These are phyloP conservation scores for Synergus umbraculus DNA, from an alignment of 2,888 invertebrate genomes.

Conservation along the genomic window DNA sequence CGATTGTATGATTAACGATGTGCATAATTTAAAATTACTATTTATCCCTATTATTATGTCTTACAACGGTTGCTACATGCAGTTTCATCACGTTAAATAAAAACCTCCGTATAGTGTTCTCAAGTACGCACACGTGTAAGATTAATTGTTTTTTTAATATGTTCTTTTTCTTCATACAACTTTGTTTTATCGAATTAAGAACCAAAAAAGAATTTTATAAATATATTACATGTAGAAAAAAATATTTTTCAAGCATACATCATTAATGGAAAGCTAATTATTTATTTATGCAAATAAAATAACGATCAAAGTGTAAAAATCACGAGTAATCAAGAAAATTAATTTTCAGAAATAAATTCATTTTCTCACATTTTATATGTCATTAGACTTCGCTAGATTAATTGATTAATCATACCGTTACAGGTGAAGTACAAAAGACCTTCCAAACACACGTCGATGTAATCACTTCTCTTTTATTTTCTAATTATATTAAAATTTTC, in stretches of 20 bases:
- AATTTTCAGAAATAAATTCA: neutral
- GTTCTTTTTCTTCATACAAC: neutral
- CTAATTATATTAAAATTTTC: neutral
- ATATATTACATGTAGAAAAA: too few species aligned
- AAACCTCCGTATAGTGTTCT: neutral
- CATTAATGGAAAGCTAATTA: too few species aligned
- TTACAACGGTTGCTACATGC: neutral
- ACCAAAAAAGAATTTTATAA: too few species aligned
- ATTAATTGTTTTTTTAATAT: neutral
- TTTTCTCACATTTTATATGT: conserved; percentile 1
- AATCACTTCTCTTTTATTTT: conserved; percentile 5
- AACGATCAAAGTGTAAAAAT: too few species aligned
- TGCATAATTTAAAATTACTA: conserved; percentile 36
- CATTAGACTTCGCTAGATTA: neutral
- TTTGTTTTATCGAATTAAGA: neutral
- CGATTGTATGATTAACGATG: neutral
- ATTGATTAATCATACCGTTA: conserved; percentile 7
- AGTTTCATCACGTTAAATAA: neutral
- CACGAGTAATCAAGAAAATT: neutral
- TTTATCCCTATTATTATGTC: conserved; percentile 19
- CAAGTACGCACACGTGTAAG: neutral
- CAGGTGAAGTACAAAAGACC: conserved; percentile 2
- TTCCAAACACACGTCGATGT: neutral
- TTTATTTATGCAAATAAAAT: too few species aligned
- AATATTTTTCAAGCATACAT: too few species aligned